Base-by-base conservation (phyloP, 2,113 vertebrate genomes). In the Cranoglanis bouderius region DNA sequence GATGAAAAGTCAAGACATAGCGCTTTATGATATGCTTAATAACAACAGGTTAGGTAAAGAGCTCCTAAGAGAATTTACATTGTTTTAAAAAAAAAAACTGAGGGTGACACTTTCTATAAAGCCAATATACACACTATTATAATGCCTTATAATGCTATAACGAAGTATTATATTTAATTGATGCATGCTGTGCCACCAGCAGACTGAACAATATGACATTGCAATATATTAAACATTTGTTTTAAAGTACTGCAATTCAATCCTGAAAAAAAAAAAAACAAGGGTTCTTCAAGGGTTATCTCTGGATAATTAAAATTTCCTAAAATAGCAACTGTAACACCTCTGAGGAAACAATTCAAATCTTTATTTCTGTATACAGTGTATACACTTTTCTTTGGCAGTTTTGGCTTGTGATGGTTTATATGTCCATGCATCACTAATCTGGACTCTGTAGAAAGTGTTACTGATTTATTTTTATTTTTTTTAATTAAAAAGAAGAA, bases 371-470 rank as follows among this genome's bases (percentile, higher is more conserved):
- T 53, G 51, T 53, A 53, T 53, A 10, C 14, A 55, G 14, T 55
- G 9, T 19, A 14, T 5, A 0, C 26, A 13, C 7, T 65, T n/a
- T 18, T 35, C 1, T 18, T 38, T 70, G 12, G 24, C 4, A 4
- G 19, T 72, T 40, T 40, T 19, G 35, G 29, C 63, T 13, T 19
- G 32, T 35, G 67, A 1, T 70, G 14, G 18, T 18, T 43, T 29
- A 49, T n/a, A 26, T 3, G 26, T 46, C 1, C 10, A 7, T n/a
- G 26, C 75, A 32, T 53, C 6, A 32, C 16, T 82, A 38, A 59
- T 59, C 21, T 35, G n/a, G 51, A 35, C 49, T 21, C 26, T 18
- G 77, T 59, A 82, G 80, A 82, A 82, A 82, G 80, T 82, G 32
- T 35, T 32, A 81, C n/a, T 18, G 18, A 2, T 51, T 51, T 74